Conservation (phyloP, 2,113 vertebrate species). For the Columba livia region DNA sequence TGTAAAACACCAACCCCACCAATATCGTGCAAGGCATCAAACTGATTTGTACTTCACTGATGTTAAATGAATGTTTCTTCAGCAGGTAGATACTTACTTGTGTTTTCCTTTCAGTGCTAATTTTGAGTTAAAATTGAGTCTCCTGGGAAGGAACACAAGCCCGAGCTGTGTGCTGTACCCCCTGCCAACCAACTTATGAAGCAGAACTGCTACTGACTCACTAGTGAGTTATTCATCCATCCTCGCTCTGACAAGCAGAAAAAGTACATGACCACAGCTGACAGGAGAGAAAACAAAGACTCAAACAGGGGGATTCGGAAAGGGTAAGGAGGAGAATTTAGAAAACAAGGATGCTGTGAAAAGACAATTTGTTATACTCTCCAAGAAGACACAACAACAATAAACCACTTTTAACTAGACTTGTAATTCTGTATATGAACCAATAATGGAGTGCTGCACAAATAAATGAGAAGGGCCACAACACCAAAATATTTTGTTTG, state of each 20-base stretch:
- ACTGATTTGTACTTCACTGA: not conserved
- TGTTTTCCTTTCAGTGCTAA: not conserved
- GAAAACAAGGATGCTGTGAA: not conserved
- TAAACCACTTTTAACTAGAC: not conserved
- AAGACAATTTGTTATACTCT: not conserved
- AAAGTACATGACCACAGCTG: not conserved
- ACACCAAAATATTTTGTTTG: not conserved
- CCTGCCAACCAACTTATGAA: slow-evolving; percentile 25
- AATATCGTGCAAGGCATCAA: not conserved
- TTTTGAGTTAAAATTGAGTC: slow-evolving; percentile 34
- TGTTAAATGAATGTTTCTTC: not conserved
- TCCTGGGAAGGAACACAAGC: not conserved
- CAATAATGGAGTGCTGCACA: not conserved
- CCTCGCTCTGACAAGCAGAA: slow-evolving; percentile 23
- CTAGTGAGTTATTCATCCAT: slow-evolving; percentile 28
- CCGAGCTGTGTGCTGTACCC: not conserved
- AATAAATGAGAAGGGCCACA: not conserved
- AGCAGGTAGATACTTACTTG: not conserved
- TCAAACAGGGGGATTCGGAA: not conserved
- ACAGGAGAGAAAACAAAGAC: not conserved
- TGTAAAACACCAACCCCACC: not conserved
- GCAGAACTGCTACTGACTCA: slow-evolving; percentile 46
- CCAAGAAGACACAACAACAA: not conserved
- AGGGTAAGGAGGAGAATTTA: not conserved
- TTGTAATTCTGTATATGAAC: not conserved